Evolutionary conservation across 2,113 vertebrate genomes (phyloP).

Genomic region (Syngnathus scovelli): DNA sequence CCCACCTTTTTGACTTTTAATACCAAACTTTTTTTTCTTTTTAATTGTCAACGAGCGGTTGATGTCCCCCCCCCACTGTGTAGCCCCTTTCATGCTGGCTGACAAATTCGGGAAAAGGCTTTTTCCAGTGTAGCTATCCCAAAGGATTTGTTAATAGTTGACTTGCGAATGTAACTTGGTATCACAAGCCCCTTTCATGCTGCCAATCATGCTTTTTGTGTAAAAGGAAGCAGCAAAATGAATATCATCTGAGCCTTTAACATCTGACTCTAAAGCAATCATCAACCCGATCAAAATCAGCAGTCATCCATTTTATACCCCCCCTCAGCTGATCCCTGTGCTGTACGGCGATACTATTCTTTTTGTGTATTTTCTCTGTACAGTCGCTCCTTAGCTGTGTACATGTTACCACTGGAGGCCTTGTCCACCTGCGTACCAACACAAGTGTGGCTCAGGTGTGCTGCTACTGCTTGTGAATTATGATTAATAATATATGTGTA

Average conservation of each 20-base stretch:
- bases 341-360: not conserved
- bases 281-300: not conserved
- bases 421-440: constrained; percentile 64
- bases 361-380: constrained; percentile 41
- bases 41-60: not conserved
- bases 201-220: not conserved
- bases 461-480: constrained; percentile 72
- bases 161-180: not conserved
- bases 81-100: not conserved
- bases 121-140: not conserved
- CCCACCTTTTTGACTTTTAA: not conserved
- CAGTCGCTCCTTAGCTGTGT: constrained; percentile 74
- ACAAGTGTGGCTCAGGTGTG: constrained; percentile 59
- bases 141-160: not conserved
- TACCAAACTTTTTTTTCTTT: not conserved
- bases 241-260: too few species aligned
- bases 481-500: constrained; percentile 51
- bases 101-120: not conserved
- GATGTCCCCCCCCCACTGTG: not conserved
- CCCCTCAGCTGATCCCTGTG: not conserved
- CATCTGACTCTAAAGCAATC: not conserved
- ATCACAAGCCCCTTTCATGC: not conserved
- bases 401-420: constrained; percentile 70
- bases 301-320: not conserved
- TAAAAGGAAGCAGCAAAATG: not conserved